A percentile compares a stretch with the other conserved stretches of the same genome.
These are phyloP conservation scores for Gadopsis marmoratus DNA, from an alignment of 2,797 vertebrate species.

Conservation along the genomic window DNA sequence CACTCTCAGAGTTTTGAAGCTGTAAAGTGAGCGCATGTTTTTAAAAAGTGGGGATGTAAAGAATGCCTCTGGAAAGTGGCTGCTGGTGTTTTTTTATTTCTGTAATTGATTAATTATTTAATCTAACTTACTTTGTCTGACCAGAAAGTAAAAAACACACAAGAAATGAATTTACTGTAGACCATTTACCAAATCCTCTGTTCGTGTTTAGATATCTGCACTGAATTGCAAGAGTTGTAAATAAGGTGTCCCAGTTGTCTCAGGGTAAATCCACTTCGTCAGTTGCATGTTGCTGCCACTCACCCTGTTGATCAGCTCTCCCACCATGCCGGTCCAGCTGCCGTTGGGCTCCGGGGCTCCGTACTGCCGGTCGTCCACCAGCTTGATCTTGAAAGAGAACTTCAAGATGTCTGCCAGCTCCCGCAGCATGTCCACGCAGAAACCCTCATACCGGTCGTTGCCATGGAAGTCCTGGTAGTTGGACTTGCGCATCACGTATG, in stretches of 20 bases:
- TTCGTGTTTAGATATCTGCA: too few species aligned
- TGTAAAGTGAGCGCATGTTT: not conserved
- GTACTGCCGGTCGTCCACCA: slow-evolving; percentile 92
- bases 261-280: too few species aligned
- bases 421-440: slow-evolving; percentile 94
- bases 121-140: not conserved
- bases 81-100: too few species aligned
- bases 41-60: not conserved
- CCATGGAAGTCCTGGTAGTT: slow-evolving; percentile 88
- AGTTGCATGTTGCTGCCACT: too few species aligned
- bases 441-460: slow-evolving; percentile 91
- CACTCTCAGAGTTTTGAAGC: not conserved
- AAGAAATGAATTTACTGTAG: too few species aligned
- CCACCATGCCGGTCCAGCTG: slow-evolving; percentile 96
- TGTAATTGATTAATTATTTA: too few species aligned
- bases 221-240: too few species aligned
- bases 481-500: slow-evolving; percentile 91
- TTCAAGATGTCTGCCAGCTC: slow-evolving; percentile 90
- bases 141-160: not conserved
- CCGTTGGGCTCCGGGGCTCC: slow-evolving; percentile 93
- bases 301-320: slow-evolving; percentile 95
- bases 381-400: slow-evolving; percentile 91
- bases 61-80: not conserved
- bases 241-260: too few species aligned
- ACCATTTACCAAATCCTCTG: too few species aligned